Base-by-base conservation (phyloP, 2,113 vertebrate species). In the Callaeas wilsoni region DNA sequence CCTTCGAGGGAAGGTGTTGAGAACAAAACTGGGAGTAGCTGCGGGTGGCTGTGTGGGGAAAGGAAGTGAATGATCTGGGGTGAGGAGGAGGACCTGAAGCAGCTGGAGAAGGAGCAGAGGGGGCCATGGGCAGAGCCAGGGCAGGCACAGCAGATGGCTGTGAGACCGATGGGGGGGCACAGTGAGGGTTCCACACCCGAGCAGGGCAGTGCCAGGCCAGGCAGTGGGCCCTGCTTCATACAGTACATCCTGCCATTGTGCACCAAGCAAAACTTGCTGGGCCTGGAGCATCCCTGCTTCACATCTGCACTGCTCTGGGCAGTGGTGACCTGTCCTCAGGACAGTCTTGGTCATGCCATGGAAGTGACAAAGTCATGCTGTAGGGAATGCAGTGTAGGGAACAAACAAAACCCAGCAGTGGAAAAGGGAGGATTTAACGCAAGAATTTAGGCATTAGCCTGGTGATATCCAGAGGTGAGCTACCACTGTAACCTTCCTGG, bases 281-380 rank as follows among this genome's bases (percentile, higher is more conserved):
- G 3, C 22, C 70, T 44, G 32, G 15, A 77, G 55, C 74, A 84
- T 37, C 69, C 70, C 59, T 23, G 50, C 30, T 12, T 65, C 60
- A 29, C 42, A 30, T 29, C 42, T 33, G 46, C 49, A 27, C 32
- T 1, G 3, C 71, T 68, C 25, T n/a, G 0, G 0, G 49, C 19
- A 42, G 10, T 3, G 47, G 37, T 13, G 35, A 46, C 30, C 25
- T 41, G 3, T 65, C 64, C 68, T 65, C 27, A 55, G 69, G 22
- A 52, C 49, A 50, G 4, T 25, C 25, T 77, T 69, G 46, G 13
- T 80, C 4, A 6, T 33, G 30, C 21, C 44, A 67, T 37, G 26
- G 26, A 86, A 52, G 14, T 10, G 19, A 69, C 21, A 76, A 32
- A 21, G 37, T 76, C 13, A 1, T 30, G 67, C 27, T 65, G 19